These are phyloP conservation scores for Lepus townsendii DNA, from an alignment of 2,797 vertebrate genomes.

Conservation along the genomic window DNA sequence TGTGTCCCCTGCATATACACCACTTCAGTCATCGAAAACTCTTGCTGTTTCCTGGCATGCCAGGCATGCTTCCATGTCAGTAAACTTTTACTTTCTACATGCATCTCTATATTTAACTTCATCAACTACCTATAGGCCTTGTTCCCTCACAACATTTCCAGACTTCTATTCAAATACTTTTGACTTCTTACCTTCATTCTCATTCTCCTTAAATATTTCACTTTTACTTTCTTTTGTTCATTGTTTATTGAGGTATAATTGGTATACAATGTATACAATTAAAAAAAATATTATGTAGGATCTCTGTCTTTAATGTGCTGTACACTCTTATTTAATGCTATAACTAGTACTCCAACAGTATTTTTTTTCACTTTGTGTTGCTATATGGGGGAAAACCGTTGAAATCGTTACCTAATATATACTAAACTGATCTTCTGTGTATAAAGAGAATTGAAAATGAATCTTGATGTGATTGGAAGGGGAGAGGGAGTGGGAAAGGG, in stretches of 20 bases:
- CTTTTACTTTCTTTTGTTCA: background rate
- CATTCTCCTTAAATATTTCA: background rate
- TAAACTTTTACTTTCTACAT: background rate
- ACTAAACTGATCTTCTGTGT: too few species aligned
- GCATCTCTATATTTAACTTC: rapidly evolving
- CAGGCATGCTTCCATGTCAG: background rate
- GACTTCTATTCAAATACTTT: background rate
- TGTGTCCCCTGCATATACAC: background rate
- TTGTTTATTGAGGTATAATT: background rate
- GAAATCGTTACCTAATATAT: too few species aligned
- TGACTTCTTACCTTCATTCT: background rate
- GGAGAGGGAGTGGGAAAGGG: too few species aligned
- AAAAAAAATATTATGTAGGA: too few species aligned
- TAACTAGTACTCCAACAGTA: too few species aligned
- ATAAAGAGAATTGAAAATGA: too few species aligned
- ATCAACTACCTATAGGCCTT: rapidly evolving
- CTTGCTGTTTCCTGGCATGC: background rate
- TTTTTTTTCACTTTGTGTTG: too few species aligned
- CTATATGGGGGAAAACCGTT: too few species aligned
- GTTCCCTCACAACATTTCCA: background rate
- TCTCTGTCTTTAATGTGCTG: too few species aligned
- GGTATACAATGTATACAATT: background rate
- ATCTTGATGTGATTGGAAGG: too few species aligned
- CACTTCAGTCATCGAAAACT: too few species aligned
- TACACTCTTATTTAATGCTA: too few species aligned